A percentile compares a stretch with the other conserved stretches of the same genome.
phyloP scores from a whole-genome alignment of 2,797 vertebrate species.

The Octomys mimax region DNA sequence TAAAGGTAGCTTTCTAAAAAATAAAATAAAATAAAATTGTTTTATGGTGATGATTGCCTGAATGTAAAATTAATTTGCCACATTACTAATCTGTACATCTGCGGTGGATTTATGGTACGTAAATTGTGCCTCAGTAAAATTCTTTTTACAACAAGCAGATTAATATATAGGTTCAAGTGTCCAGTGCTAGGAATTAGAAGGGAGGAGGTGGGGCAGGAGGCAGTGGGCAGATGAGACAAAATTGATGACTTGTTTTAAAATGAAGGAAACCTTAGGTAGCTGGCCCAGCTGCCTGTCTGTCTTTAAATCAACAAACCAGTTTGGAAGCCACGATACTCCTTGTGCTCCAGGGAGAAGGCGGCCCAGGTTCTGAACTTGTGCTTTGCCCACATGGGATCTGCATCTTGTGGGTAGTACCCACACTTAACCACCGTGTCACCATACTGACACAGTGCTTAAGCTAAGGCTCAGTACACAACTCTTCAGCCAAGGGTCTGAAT shows the following conservation, averaged over 20 bases:
- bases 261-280: background rate
- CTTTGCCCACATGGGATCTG: background rate
- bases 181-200: background rate
- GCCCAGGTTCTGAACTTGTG: background rate
- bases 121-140: fast-evolving
- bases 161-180: no score
- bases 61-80: background rate
- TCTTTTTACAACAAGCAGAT: background rate
- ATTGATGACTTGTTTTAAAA: background rate
- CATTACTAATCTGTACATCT: background rate
- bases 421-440: no score
- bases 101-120: background rate
- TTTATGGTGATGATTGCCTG: background rate
- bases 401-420: background rate
- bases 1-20: no score
- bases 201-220: fast-evolving
- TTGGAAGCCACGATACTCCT: no score
- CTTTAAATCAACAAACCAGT: background rate
- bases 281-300: background rate
- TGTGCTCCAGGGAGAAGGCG: background rate
- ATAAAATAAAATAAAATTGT: background rate
- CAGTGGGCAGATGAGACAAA: background rate
- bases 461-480: background rate
- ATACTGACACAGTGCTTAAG: no score
- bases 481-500: background rate